Evolutionary conservation across 64 coral and sea anemone species (phyloP).

Genomic region (Porites lutea): DNA sequence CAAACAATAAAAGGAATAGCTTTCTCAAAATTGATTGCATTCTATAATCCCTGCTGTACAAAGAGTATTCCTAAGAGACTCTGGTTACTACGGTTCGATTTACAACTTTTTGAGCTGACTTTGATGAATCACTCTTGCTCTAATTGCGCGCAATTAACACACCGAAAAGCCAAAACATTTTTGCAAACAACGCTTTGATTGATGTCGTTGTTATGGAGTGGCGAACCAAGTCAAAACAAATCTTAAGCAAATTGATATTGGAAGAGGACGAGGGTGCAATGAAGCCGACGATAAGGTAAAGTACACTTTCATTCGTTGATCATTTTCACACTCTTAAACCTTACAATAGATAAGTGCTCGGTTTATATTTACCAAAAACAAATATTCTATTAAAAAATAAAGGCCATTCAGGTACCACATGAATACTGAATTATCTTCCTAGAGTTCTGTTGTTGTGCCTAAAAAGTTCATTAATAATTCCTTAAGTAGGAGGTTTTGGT

Average conservation of each 20-base stretch:
- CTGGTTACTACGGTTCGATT: not conserved
- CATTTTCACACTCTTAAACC: not conserved
- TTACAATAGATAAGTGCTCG: too few relatives aligned
- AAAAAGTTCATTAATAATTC: too few relatives aligned
- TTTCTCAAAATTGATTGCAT: not conserved
- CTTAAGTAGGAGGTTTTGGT: too few relatives aligned
- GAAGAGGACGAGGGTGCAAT: constrained; percentile 16
- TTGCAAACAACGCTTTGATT: constrained; percentile 62
- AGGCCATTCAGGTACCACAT: too few relatives aligned
- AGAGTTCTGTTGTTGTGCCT: too few relatives aligned
- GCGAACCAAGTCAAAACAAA: constrained; percentile 5
- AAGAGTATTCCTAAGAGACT: not conserved
- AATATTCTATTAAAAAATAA: too few relatives aligned
- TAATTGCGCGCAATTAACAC: constrained; percentile 60
- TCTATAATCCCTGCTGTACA: not conserved
- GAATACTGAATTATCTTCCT: too few relatives aligned
- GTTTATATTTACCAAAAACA: too few relatives aligned
- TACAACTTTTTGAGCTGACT: not conserved
- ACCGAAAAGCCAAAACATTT: constrained; percentile 13
- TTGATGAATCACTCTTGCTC: constrained; percentile 41
- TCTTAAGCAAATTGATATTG: constrained; percentile 36
- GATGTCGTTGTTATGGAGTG: constrained; percentile 46
- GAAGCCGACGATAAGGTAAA: constrained; percentile 50
- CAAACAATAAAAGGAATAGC: constrained; percentile 39
- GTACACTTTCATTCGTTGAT: not conserved